These are phyloP conservation scores for Trichomalopsis sarcophagae DNA, from an alignment of 1,140 invertebrate species.

Conservation along the genomic window DNA sequence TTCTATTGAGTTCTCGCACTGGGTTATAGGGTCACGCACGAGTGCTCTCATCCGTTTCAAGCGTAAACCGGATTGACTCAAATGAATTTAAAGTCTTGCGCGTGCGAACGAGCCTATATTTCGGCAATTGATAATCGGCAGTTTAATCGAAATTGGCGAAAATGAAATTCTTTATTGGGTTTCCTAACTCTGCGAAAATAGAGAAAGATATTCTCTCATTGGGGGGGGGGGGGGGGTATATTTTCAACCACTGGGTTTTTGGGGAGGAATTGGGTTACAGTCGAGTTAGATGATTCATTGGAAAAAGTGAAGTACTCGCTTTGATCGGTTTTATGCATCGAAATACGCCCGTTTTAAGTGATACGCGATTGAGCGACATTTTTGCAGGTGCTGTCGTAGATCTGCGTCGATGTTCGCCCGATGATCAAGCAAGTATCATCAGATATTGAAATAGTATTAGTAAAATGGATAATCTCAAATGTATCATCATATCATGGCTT, in stretches of 20 bases:
- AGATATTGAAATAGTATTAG: no score
- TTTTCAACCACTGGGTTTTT: neutral
- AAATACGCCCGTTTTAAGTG: neutral
- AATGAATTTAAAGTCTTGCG: neutral
- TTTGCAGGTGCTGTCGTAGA: no score
- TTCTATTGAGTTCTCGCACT: neutral
- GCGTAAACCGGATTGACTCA: neutral
- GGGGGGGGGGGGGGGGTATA: neutral
- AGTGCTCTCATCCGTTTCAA: neutral
- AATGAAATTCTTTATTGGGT: neutral
- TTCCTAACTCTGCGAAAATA: neutral
- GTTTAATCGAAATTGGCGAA: neutral
- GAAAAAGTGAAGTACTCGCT: neutral
- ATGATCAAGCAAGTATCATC: no score
- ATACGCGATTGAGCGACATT: no score
- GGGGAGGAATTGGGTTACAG: neutral
- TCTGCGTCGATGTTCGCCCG: no score
- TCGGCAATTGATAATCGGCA: neutral
- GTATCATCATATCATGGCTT: no score
- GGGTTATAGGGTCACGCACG: neutral
- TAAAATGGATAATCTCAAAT: no score
- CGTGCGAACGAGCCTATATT: neutral
- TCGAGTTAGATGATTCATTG: neutral
- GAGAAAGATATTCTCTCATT: neutral
- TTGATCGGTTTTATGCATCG: neutral